Evolutionary conservation across 2,113 vertebrate genomes (phyloP), one percentile per base, ranked within the genome.

Genomic region (Guaruba guarouba): DNA sequence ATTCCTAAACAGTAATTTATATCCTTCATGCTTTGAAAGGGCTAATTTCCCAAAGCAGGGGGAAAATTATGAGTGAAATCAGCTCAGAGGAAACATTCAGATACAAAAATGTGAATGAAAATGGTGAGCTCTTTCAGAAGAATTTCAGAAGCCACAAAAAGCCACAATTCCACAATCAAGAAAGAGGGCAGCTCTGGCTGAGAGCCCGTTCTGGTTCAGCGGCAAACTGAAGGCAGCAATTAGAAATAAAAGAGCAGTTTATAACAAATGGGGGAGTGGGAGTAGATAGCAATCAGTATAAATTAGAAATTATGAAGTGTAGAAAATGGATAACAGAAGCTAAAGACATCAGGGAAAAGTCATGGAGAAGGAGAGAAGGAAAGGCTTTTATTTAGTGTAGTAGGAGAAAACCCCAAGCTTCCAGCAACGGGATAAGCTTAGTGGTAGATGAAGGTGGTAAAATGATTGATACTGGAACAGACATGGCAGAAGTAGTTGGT

Each of bases 91-190:
- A 97, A 95, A 84, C 86, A 86, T 88, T 95, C 96, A 95, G 95
- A 93, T 90, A 96, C 92, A 97, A 96, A 96, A 96, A 96, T 96
- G 90, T 96, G 95, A 97, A 96, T 97, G 95, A 96, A 96, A 97
- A 94, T 96, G 78, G 86, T 92, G 73, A 95, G 90, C 62, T 93
- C 86, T 93, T 95, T 95, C 80, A 96, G 96, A 96, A 95, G 95
- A 88, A 79, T 97, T 94, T 95, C 83, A 96, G 93, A 93, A 94
- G 89, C 95, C 92, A 78, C 95, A 93, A 91, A 95, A 97, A 94
- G 73, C 95, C 93, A 94, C 95, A 95, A 95, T 94, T 94, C 92
- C 80, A 95, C 96, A 96, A 96, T 96, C 92, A 94, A 95, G 95
- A 96, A 96, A 90, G 92, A 96, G 90, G 88, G 86, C 92, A 96